Conservation (phyloP, 2,113 vertebrate genomes). For the Cyrtonyx montezumae region DNA sequence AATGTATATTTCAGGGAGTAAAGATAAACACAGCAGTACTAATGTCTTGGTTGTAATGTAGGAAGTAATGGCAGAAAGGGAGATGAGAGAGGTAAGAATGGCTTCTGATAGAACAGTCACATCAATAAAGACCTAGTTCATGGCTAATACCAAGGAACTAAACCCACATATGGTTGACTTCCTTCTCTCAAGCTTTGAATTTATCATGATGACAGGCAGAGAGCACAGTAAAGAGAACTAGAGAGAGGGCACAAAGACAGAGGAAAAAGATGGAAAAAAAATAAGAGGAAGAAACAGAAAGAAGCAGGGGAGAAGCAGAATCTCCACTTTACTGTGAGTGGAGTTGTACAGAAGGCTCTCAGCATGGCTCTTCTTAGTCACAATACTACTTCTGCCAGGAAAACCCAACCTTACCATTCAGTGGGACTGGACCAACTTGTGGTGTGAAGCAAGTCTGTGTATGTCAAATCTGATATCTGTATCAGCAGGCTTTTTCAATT, state of each 20-base stretch:
- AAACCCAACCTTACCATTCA: background rate
- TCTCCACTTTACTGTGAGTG: background rate
- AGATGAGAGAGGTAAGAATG: background rate
- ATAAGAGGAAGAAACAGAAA: background rate
- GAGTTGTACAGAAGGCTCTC: background rate
- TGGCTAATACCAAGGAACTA: background rate
- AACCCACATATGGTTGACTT: background rate
- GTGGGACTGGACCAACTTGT: background rate
- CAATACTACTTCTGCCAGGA: background rate
- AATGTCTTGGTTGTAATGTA: background rate
- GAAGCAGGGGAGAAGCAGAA: background rate
- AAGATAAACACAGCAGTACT: background rate
- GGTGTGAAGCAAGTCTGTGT: background rate
- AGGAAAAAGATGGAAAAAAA: background rate
- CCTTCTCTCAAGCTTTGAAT: background rate
- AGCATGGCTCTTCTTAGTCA: background rate
- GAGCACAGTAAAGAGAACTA: background rate
- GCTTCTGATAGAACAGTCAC: background rate
- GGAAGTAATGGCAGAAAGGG: background rate
- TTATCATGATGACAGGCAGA: background rate
- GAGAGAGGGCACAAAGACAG: background rate
- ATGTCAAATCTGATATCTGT: background rate
- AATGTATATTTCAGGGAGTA: background rate
- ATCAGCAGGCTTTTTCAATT: background rate
- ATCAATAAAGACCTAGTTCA: background rate